Base-by-base conservation (phyloP, 2,113 vertebrate genomes). In the Sebastes fasciatus region DNA sequence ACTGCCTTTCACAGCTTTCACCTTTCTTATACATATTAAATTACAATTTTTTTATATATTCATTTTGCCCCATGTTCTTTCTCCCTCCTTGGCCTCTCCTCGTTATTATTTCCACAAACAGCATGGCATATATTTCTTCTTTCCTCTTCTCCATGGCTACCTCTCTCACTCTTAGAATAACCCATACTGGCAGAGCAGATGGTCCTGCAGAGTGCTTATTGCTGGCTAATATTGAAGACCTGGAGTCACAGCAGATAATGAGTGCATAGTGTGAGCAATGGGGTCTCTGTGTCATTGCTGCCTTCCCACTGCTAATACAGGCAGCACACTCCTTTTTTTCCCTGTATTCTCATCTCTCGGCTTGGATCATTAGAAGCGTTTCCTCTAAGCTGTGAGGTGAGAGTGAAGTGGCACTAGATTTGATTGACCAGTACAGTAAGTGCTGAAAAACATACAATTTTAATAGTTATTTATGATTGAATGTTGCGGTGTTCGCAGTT, bases 191-290 rank as follows among this genome's bases (percentile, higher is more conserved):
- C 62, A 80, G 84, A 92, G 80, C 86, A 93, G 89, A 94, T 91
- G 90, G 89, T 83, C 74, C 65, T 85, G 80, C 71, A 77, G 82
- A 86, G 89, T 80, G 73, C 89, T 91, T 91, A 86, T 91, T 93
- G 90, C 86, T 85, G 88, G 92, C 89, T 92, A 89, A 90, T 91
- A 88, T 81, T 82, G 85, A 88, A 91, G 93, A 89, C 89, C 79
- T 83, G 77, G 84, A 86, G 83, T 86, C 86, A 86, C 79, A 80
- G 91, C 73, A 77, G 88, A 93, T 92, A 92, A 90, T 94, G 90
- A 89, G 87, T 91, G 83, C 82, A 72, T 74, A 84, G 83, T 83
- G 82, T 92, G 89, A 88, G 77, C 85, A 84, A 87, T 90, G 77
- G 88, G 74, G 82, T 90, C 43, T 78, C 78, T 80, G 65, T 85